Percentiles rank a stretch among this genome's conserved stretches.
Conservation (phyloP, 2,113 vertebrate genomes). For the Pollachius pollachius region DNA sequence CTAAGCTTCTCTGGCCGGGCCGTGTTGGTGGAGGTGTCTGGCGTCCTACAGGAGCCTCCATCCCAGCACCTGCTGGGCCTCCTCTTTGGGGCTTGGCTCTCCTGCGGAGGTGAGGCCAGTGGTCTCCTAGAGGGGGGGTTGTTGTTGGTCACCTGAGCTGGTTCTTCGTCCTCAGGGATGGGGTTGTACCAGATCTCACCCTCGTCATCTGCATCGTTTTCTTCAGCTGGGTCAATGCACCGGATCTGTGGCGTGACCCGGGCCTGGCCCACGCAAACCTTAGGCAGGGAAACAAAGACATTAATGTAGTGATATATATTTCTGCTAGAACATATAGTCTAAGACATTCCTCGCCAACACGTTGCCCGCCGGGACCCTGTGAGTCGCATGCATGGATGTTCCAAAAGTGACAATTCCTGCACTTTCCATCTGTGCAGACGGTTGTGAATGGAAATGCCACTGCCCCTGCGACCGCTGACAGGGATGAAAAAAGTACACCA, state of each 20-base stretch:
- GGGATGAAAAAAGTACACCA: too few relatives aligned
- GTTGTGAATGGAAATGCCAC: too few relatives aligned
- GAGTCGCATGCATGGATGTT: too few relatives aligned
- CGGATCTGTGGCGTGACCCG: slow-evolving; percentile 34
- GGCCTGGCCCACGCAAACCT: slow-evolving; percentile 38
- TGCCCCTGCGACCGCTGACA: too few relatives aligned
- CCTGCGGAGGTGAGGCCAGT: slow-evolving; percentile 36
- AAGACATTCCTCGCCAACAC: too few relatives aligned
- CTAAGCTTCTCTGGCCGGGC: not conserved
- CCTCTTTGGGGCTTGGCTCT: slow-evolving; percentile 48
- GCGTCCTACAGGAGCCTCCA: slow-evolving; percentile 31
- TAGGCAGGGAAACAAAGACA: not conserved
- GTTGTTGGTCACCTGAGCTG: slow-evolving; percentile 24
- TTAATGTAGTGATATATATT: not conserved
- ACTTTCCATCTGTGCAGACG: too few relatives aligned
- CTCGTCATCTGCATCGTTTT: slow-evolving; percentile 92
- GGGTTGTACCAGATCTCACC: slow-evolving; percentile 99
- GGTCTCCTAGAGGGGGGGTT: slow-evolving; percentile 36
- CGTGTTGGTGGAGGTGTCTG: slow-evolving; percentile 15
- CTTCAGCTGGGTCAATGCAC: slow-evolving; percentile 77
- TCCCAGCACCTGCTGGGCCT: slow-evolving; percentile 48
- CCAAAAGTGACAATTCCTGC: too few relatives aligned
- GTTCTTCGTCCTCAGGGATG: slow-evolving; percentile 93
- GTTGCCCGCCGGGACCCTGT: too few relatives aligned
- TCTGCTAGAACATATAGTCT: too few relatives aligned